phyloP scores from a whole-genome alignment of 2,888 invertebrate species.

The Catotricha subobsoleta region DNA sequence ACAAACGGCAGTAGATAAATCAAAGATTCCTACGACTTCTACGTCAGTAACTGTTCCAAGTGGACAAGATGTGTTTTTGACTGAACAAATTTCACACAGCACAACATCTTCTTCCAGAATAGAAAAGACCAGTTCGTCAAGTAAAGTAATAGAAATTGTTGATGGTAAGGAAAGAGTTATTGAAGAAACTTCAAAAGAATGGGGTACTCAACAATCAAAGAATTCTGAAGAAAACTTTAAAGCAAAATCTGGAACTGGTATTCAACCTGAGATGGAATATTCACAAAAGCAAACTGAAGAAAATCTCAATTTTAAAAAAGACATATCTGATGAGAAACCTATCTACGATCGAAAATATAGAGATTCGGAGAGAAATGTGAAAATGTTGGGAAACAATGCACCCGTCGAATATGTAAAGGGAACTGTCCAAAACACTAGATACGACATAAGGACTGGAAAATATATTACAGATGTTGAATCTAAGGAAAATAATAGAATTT shows the following conservation, averaged over 20 bases:
- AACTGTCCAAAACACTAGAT: slow-evolving; percentile 8
- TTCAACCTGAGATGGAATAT: slow-evolving; percentile 37
- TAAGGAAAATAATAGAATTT: slow-evolving; percentile 10
- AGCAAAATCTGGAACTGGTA: slow-evolving; percentile 36
- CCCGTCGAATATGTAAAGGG: slow-evolving; percentile 15
- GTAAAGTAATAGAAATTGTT: slow-evolving; percentile 24
- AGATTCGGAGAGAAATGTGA: slow-evolving; percentile 29
- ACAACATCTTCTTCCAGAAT: not conserved
- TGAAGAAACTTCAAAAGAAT: slow-evolving; percentile 39
- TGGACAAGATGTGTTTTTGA: no score
- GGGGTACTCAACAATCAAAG: slow-evolving; percentile 34
- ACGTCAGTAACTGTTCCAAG: no score
- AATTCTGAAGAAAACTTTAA: slow-evolving; percentile 35
- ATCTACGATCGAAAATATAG: slow-evolving; percentile 30
- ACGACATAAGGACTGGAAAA: slow-evolving; percentile 10
- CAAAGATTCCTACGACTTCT: no score
- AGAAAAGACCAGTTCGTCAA: not conserved
- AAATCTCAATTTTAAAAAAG: slow-evolving; percentile 37
- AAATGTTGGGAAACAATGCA: slow-evolving; percentile 15
- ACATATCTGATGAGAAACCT: slow-evolving; percentile 33
- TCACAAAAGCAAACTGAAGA: slow-evolving; percentile 35
- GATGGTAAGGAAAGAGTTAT: slow-evolving; percentile 44
- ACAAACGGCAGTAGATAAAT: no score
- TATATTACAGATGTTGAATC: slow-evolving; percentile 10
- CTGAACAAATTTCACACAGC: slow-evolving; percentile 2